phyloP scores from a whole-genome alignment of 1,140 invertebrate species.

The Apolygus lucorum region DNA sequence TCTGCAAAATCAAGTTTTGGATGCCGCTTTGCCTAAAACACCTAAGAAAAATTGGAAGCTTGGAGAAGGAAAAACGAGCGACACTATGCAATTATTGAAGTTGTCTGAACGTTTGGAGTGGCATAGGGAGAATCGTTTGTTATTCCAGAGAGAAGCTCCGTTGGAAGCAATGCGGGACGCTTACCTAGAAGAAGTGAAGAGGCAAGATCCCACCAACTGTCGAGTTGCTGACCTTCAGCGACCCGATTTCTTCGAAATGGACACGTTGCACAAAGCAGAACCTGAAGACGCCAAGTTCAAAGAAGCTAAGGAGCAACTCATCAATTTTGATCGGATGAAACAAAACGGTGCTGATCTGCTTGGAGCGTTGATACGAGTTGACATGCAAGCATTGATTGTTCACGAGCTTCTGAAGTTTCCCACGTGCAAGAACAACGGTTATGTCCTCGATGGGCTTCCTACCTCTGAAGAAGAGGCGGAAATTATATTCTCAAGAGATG shows the following conservation, averaged over 20 bases:
- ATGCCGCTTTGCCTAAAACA: background rate
- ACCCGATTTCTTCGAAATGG: background rate
- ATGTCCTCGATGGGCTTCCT: background rate
- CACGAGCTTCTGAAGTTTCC: background rate
- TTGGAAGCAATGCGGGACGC: background rate
- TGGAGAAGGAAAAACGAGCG: background rate
- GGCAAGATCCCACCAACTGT: background rate
- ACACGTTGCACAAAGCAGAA: background rate
- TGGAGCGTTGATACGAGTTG: background rate
- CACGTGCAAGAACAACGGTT: background rate
- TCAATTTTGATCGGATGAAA: background rate
- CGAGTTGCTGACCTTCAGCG: background rate
- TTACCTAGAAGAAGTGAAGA: background rate
- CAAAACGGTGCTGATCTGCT: background rate
- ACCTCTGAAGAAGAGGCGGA: conserved; percentile 6
- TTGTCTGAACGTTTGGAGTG: no score
- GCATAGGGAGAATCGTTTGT: background rate
- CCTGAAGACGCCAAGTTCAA: background rate
- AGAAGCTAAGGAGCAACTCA: background rate
- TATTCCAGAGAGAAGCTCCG: background rate
- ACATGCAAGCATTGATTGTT: conserved; percentile 9
- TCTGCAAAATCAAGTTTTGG: background rate
- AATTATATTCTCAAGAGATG: background rate
- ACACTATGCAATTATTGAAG: no score
- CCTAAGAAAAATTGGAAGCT: background rate